Evolutionary conservation across 2,888 invertebrate species (phyloP), one percentile per base, ranked within the genome.

Genomic region (Candidula unifasciata): DNA sequence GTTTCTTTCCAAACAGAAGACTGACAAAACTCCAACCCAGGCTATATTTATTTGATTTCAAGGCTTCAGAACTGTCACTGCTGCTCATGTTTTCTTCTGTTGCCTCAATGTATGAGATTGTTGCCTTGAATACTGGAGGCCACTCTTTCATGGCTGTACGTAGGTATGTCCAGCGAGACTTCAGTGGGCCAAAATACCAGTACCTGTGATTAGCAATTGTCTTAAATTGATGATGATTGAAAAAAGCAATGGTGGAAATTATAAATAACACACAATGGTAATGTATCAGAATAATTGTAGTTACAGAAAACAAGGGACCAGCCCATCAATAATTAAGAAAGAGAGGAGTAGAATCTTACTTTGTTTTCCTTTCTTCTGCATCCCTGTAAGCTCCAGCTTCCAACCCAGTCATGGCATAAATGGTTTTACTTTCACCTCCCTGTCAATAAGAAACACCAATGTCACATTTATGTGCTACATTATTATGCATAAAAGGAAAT

Each of bases 351-450:
- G n/a, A n/a, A 2, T 52, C 78, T 85, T 73, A 86, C 86, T 83
- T 97, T 88, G 96, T 96, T 91, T 95, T 96, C 88, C 95, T 95
- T 0, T 95, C 95, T 84, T 96, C 94, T 0, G 96, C 96, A 93
- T 98, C 97, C 89, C 96, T 95, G 93, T 96, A 96, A 0, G 96
- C 96, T 5, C 98, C 98, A 96, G 97, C 97, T 93, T 97, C 96
- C 76, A 99, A 94, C 0, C 95, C 95, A 80, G 96, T 95, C 87
- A 97, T 93, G 0, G 97, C 97, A 94, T 96, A 98, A 82, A 98
- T 96, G 0, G 97, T 96, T 92, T 96, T 96, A 66, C 93, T 93
- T 81, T 94, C 92, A 79, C 92, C 93, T 37, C 91, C 90, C 92
- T 92, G 86, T 44, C 66, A 10, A 66, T 27, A 66, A 27, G 24